Evolutionary conservation across 2,888 invertebrate species (phyloP).

Genomic region (Leucozona laternaria): DNA sequence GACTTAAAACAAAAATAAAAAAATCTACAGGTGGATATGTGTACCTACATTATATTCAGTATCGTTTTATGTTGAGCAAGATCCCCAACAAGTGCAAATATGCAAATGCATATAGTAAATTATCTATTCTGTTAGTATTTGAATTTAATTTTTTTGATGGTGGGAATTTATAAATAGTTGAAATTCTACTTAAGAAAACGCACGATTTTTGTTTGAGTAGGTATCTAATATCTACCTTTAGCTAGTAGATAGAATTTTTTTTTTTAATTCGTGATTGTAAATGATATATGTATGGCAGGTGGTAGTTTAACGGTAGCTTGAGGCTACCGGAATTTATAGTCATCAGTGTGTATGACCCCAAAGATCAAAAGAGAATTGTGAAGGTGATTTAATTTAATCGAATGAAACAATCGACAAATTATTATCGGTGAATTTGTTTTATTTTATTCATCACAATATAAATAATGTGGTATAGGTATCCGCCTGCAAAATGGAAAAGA

Average conservation of each 20-base stretch:
- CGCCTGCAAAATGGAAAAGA: slow-evolving; percentile 13
- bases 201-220: slow-evolving; percentile 52
- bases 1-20: not conserved
- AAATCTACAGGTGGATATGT: not conserved
- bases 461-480: not conserved
- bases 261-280: slow-evolving; percentile 39
- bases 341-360: slow-evolving; percentile 25
- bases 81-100: slow-evolving; percentile 27
- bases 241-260: slow-evolving; percentile 50
- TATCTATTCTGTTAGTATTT: slow-evolving; percentile 24
- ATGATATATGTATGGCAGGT: slow-evolving; percentile 68
- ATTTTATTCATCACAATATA: slow-evolving; percentile 19
- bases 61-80: slow-evolving; percentile 27
- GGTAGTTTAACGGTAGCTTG: slow-evolving; percentile 63
- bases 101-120: slow-evolving; percentile 33
- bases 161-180: slow-evolving; percentile 58
- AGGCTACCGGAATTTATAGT: slow-evolving; percentile 49
- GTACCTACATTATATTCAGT: no score
- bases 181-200: slow-evolving; percentile 62
- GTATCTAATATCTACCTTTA: no score
- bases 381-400: slow-evolving; percentile 43
- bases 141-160: slow-evolving; percentile 9
- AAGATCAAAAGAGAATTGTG: slow-evolving; percentile 38
- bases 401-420: slow-evolving; percentile 37
- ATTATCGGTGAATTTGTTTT: slow-evolving; percentile 28